Conservation (phyloP, 2,113 vertebrate genomes). For the Pollachius pollachius region DNA sequence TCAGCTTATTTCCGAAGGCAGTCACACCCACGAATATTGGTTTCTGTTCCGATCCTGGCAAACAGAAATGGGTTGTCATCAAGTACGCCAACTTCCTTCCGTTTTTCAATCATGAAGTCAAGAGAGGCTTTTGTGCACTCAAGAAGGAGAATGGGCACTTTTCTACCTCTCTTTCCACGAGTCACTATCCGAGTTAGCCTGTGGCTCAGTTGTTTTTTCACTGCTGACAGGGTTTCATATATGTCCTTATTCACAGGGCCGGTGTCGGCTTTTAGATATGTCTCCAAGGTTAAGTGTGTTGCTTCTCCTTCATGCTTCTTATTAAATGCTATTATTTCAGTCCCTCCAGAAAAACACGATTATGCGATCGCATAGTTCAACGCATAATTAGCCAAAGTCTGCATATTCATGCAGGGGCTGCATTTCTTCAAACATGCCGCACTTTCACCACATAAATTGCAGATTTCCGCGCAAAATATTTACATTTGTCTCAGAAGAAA, state of each 20-base stretch:
- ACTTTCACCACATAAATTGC: too few species aligned
- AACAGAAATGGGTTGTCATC: conserved; percentile 3
- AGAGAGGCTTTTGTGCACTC: not conserved
- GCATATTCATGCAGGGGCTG: too few species aligned
- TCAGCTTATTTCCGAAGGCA: not conserved
- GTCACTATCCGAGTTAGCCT: not conserved
- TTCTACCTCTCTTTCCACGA: conserved; percentile 4
- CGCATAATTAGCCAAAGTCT: too few species aligned
- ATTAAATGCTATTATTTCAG: conserved; percentile 27
- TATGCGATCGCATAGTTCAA: too few species aligned
- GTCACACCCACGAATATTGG: not conserved
- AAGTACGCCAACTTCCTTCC: not conserved
- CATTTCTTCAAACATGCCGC: too few species aligned
- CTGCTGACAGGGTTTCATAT: conserved; percentile 16
- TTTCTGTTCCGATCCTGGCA: not conserved
- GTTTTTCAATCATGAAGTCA: not conserved
- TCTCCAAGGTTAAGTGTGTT: conserved; percentile 6
- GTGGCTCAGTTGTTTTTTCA: conserved; percentile 16
- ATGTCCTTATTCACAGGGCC: conserved; percentile 10
- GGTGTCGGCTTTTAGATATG: conserved; percentile 1
- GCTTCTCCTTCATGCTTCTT: conserved; percentile 13
- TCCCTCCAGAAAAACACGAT: too few species aligned
- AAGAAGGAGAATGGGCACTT: conserved; percentile 16
- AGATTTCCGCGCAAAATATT: too few species aligned
- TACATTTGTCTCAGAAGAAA: too few species aligned